phyloP scores from a whole-genome alignment of 2,888 invertebrate species.

The Philereme transversata region DNA sequence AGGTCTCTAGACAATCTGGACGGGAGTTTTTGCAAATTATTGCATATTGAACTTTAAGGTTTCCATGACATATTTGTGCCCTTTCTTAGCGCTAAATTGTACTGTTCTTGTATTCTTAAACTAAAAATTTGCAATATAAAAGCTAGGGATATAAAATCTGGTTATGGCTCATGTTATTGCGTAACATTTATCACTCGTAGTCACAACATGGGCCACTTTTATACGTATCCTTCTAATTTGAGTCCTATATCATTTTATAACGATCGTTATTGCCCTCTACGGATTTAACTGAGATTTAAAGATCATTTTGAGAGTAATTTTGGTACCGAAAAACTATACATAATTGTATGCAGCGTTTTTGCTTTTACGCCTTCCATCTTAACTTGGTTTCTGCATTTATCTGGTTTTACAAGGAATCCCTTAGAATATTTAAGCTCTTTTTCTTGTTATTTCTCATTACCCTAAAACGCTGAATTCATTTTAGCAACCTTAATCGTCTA shows the following conservation, averaged over 20 bases:
- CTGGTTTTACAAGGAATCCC: too few relatives aligned
- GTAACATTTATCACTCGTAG: constrained; percentile 20
- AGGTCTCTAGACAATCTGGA: constrained; percentile 23
- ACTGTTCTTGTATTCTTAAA: too few relatives aligned
- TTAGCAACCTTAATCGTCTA: constrained; percentile 21
- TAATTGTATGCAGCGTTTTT: too few relatives aligned
- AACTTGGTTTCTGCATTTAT: too few relatives aligned
- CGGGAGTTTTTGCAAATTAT: constrained; percentile 13
- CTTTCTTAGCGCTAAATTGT: not conserved
- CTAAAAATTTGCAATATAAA: too few relatives aligned
- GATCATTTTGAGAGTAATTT: too few relatives aligned
- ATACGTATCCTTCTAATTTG: constrained; percentile 15
- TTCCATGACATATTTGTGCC: constrained; percentile 9
- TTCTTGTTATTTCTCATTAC: constrained; percentile 8
- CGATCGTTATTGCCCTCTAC: too few relatives aligned
- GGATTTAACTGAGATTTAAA: too few relatives aligned
- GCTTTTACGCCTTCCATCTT: too few relatives aligned
- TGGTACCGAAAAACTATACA: too few relatives aligned
- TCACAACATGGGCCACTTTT: constrained; percentile 8
- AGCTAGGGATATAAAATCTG: constrained; percentile 6
- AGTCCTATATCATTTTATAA: constrained; percentile 6
- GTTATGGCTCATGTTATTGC: constrained; percentile 21
- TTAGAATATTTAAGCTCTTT: not conserved
- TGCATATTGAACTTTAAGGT: constrained; percentile 22
- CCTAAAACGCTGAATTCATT: constrained; percentile 11